Conservation (phyloP, 37 sponge, comb jelly and placozoan genomes). For the Amphimedon queenslandica region DNA sequence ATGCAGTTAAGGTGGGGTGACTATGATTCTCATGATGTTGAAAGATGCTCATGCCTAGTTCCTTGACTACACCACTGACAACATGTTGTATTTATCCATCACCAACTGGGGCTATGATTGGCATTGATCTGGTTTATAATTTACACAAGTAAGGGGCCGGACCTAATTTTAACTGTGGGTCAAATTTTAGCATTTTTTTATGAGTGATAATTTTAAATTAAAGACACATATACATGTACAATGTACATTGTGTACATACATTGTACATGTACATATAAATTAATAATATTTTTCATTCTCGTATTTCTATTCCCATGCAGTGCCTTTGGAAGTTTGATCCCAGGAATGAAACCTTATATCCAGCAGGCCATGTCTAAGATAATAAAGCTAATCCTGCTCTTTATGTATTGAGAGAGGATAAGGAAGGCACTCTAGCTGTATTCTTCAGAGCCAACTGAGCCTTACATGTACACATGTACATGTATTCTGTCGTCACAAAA, state of each 20-base stretch:
- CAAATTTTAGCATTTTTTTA: no score
- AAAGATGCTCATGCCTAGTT: conserved; percentile 93
- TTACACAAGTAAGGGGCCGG: no score
- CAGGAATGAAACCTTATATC: conserved; percentile 94
- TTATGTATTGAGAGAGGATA: conserved; percentile 94
- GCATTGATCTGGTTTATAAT: conserved; percentile 94
- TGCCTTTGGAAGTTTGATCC: conserved; percentile 98
- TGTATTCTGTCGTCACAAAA: conserved; percentile 99
- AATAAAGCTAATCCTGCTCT: conserved; percentile 99
- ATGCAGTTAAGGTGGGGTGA: no score
- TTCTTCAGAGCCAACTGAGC: conserved; percentile 97
- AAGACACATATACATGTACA: no score
- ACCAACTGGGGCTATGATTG: conserved; percentile 93
- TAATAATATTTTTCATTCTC: not conserved
- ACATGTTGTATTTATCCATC: conserved; percentile 99
- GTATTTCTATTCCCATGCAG: conserved; percentile 29
- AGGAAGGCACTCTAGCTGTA: conserved; percentile 96
- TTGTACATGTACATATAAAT: no score
- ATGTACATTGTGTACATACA: no score
- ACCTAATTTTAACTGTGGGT: no score
- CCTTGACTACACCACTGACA: conserved; percentile 99
- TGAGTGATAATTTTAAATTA: no score
- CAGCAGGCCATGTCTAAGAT: no score
- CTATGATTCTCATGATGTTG: no score
- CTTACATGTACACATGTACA: no score